Base-by-base conservation (phyloP, 1,140 invertebrate species). In the Macrocentrus cingulum region DNA sequence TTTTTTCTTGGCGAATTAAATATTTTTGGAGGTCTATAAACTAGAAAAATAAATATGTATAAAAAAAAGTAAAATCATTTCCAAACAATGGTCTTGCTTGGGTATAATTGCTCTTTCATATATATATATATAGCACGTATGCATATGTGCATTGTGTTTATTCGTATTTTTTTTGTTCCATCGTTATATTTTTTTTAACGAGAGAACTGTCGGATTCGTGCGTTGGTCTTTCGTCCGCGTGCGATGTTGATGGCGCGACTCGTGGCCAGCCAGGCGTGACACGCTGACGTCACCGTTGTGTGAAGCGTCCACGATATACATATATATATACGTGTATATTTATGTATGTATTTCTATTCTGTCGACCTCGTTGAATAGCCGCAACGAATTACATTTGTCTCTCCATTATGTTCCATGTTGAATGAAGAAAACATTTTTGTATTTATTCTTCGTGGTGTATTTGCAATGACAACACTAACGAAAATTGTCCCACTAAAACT, bases 201-300 rank as follows among this genome's bases (percentile, higher is more conserved):
- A 53, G 42, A 57, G 42, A 42, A 44, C 19, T 16, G 16, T 53
- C 41, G 53, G 59, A 59, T 65, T 56, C 58, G 55, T 65, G 29
- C 50, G 56, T 53, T 56, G 57, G 61, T 64, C 65, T 66, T 59
- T 56, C 57, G 42, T 55, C 66, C 62, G 51, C 54, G 50, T 66
- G 65, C 56, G 66, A 76, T 67, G 65, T 67, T 76, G 74, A 75
- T 76, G 72, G 68, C 73, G 73, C 66, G 70, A 70, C 66, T 65
- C 62, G 71, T 73, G 69, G 44, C 46, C 74, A 69, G 56, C 77
- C 68, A 78, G 75, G 66, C 77, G 74, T 77, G 75, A 77, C 76
- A 77, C 66, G 37, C 20, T 78, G 74, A 79, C 76, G 76, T 79
- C 76, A 78, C 52, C 72, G 70, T 70, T 71, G 63, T 46, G 20